Conservation (phyloP, 2,888 invertebrate species). For the Hydriomena furcata region DNA sequence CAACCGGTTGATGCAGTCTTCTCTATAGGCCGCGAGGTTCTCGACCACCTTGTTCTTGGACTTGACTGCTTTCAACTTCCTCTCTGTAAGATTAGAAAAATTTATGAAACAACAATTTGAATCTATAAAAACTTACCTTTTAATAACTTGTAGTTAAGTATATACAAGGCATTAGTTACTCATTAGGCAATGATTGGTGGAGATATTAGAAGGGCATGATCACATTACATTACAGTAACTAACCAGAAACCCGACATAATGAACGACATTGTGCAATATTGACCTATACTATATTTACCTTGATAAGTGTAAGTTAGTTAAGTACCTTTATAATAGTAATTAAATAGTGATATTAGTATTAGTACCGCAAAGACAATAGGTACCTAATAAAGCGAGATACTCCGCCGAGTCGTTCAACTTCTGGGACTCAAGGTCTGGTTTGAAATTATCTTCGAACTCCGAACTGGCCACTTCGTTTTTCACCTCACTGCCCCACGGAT, state of each 20-base stretch:
- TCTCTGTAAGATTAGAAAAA: constrained; percentile 51
- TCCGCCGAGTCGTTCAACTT: constrained; percentile 85
- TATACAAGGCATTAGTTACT: not conserved
- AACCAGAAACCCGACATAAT: constrained; percentile 2
- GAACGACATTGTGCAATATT: constrained; percentile 26
- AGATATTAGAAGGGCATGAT: constrained; percentile 13
- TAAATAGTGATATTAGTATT: not conserved
- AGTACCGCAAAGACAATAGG: constrained; percentile 24
- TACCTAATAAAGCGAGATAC: constrained; percentile 85
- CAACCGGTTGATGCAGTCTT: constrained; percentile 84
- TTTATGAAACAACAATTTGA: not conserved
- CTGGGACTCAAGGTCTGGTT: constrained; percentile 56
- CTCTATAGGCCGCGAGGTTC: constrained; percentile 81
- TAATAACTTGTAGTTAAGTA: too few relatives aligned
- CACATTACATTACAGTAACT: not conserved
- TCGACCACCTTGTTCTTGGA: constrained; percentile 82
- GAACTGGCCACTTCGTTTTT: constrained; percentile 50
- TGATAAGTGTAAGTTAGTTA: constrained; percentile 3
- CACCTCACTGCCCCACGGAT: constrained; percentile 75
- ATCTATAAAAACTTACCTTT: too few relatives aligned
- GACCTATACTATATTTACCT: constrained; percentile 25
- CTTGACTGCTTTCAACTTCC: constrained; percentile 67
- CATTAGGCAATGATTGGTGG: not conserved
- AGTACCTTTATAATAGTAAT: not conserved
- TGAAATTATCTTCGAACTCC: constrained; percentile 85